Evolutionary conservation across 2,797 vertebrate species (phyloP).

Genomic region (Danio kyathit): DNA sequence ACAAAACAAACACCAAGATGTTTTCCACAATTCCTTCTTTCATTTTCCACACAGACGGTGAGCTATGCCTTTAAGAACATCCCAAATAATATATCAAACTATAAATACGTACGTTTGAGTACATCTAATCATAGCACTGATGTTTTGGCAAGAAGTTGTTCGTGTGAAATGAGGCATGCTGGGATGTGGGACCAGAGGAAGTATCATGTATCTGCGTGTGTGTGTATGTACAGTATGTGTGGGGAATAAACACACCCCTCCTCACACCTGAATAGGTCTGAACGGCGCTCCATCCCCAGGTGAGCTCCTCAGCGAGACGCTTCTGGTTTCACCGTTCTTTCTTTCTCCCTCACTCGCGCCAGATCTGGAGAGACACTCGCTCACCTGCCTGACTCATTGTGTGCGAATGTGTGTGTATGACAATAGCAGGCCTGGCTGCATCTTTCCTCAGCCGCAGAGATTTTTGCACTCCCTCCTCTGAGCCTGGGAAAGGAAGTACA

Average conservation of each 20-base stretch:
- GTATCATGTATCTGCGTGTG: conserved; percentile 52
- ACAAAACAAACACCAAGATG: no score
- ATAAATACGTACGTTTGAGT: conserved; percentile 1
- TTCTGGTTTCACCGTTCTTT: conserved; percentile 54
- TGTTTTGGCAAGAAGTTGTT: conserved; percentile 46
- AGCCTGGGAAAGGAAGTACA: conserved; percentile 69
- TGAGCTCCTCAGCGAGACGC: conserved; percentile 60
- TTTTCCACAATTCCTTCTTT: no score
- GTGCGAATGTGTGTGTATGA: conserved; percentile 46
- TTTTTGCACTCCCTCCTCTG: conserved; percentile 59
- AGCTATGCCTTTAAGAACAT: not conserved
- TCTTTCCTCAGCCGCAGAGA: conserved; percentile 58
- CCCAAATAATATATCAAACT: conserved; percentile 22
- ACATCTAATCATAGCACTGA: conserved; percentile 47
- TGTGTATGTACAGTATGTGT: conserved; percentile 18
- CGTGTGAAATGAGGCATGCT: conserved; percentile 53
- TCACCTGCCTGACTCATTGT: conserved; percentile 56
- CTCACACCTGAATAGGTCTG: conserved; percentile 68
- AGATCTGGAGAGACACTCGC: conserved; percentile 59
- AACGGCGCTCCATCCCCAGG: conserved; percentile 72
- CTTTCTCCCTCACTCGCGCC: conserved; percentile 13
- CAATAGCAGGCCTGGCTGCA: conserved; percentile 55
- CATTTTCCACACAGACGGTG: no score
- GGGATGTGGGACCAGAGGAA: conserved; percentile 53
- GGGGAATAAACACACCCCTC: conserved; percentile 18